These are phyloP conservation scores for Poecilus cupreus DNA, from an alignment of 2,888 invertebrate species.

Conservation along the genomic window DNA sequence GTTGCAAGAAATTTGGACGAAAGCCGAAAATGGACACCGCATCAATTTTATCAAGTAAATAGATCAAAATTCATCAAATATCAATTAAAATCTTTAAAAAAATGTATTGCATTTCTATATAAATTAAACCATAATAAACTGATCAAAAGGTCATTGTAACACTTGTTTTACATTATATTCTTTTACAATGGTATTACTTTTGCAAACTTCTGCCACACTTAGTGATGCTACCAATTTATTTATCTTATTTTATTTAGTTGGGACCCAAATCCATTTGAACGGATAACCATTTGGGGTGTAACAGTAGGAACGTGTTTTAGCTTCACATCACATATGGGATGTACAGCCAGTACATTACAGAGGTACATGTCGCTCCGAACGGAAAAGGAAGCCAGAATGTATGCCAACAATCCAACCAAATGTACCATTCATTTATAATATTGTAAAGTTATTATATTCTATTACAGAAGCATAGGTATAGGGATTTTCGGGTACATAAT, in stretches of 20 bases:
- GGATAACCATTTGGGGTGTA: neutral
- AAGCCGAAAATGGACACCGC: slow-evolving; percentile 6
- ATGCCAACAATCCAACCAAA: too few species aligned
- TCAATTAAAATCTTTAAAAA: too few species aligned
- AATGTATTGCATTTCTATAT: too few species aligned
- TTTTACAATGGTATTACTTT: neutral
- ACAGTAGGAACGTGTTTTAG: neutral
- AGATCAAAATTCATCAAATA: neutral
- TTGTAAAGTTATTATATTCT: neutral
- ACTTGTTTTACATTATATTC: too few species aligned
- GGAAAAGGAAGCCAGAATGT: slow-evolving; percentile 10
- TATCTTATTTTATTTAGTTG: neutral
- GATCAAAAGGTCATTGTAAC: too few species aligned
- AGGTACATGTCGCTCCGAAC: neutral
- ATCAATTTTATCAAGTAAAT: slow-evolving; percentile 39
- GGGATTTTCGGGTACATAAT: neutral
- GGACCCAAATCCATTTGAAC: slow-evolving; percentile 31
- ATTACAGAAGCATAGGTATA: neutral
- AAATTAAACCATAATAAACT: too few species aligned
- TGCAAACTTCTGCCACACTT: too few species aligned
- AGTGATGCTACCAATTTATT: too few species aligned
- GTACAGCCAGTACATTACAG: slow-evolving; percentile 14
- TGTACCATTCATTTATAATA: too few species aligned
- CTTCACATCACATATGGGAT: neutral
- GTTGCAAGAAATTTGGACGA: slow-evolving; percentile 11